Conservation (phyloP, 2,797 vertebrate species). For the Tarsius wallacei region DNA sequence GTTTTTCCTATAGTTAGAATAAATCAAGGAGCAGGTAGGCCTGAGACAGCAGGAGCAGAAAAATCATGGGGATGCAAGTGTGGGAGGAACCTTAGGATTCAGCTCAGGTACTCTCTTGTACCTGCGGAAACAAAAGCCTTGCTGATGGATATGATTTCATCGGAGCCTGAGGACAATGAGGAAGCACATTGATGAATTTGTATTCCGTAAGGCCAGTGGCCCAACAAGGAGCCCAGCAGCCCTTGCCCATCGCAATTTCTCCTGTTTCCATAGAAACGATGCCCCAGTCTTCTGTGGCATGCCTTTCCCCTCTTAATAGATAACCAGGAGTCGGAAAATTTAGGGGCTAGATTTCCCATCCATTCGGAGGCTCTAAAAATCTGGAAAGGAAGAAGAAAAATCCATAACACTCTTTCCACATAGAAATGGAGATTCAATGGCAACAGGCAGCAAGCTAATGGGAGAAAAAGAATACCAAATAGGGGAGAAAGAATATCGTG, state of each 20-base stretch:
- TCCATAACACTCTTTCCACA: neutral
- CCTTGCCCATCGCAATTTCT: slow-evolving; percentile 53
- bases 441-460: accelerated
- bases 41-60: neutral
- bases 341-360: slow-evolving; percentile 45
- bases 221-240: slow-evolving; percentile 51
- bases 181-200: neutral
- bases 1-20: accelerated
- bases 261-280: slow-evolving; percentile 82
- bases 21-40: slow-evolving; percentile 55
- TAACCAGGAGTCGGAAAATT: neutral
- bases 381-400: neutral
- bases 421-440: neutral
- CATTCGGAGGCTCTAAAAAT: neutral
- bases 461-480: too few relatives aligned
- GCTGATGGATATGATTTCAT: neutral
- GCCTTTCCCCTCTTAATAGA: slow-evolving; percentile 60
- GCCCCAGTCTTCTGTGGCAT: slow-evolving; percentile 30
- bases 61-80: neutral
- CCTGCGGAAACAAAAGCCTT: neutral
- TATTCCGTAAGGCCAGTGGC: slow-evolving; percentile 23
- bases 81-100: neutral
- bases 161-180: neutral
- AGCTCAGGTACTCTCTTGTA: neutral
- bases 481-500: accelerated